Percentiles rank a stretch among this genome's conserved stretches.
Conservation (phyloP, 2,113 vertebrate genomes). For the Aegotheles bennettii region DNA sequence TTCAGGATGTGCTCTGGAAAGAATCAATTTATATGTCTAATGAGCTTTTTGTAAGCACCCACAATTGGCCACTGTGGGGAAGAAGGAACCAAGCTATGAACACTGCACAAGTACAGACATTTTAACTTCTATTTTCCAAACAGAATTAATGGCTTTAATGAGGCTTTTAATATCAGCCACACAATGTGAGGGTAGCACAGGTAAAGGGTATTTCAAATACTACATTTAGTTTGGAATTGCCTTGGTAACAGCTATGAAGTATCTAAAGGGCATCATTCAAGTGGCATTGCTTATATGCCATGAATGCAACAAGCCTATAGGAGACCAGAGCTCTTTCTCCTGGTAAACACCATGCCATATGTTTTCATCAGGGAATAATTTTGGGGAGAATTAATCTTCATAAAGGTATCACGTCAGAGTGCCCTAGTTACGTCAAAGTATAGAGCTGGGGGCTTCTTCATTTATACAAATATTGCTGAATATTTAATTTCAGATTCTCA, state of each 20-base stretch:
- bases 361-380: constrained; percentile 48
- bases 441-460: constrained; percentile 56
- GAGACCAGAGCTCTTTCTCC: constrained; percentile 3
- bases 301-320: background rate
- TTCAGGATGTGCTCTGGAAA: background rate
- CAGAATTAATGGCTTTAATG: background rate
- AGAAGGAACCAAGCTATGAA: background rate
- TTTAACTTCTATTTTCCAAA: background rate
- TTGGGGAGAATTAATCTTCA: constrained; percentile 60
- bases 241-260: background rate
- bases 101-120: background rate
- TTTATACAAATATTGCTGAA: constrained; percentile 52
- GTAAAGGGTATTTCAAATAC: background rate
- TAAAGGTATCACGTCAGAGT: constrained; percentile 40
- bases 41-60: background rate
- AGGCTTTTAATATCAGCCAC: background rate
- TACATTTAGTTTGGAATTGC: background rate
- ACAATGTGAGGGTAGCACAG: background rate
- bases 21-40: background rate
- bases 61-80: background rate
- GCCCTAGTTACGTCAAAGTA: constrained; percentile 63
- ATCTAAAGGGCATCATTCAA: background rate
- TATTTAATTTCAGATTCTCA: constrained; percentile 60
- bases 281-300: background rate
- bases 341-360: constrained; percentile 22